Conservation (phyloP, 2,888 invertebrate genomes). For the Sarcophaga caerulescens region DNA sequence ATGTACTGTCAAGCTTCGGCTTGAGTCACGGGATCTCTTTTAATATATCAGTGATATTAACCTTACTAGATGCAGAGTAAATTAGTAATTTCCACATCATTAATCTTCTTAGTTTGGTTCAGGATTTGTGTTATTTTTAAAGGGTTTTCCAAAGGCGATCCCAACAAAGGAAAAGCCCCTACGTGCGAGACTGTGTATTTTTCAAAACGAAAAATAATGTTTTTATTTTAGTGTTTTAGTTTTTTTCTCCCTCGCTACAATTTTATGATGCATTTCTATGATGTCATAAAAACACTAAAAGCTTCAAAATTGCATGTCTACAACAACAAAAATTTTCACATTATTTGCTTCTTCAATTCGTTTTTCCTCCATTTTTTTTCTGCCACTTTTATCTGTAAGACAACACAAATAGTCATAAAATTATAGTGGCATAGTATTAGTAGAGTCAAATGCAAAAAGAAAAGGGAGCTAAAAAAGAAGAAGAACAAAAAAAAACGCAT, state of each 20-base stretch:
- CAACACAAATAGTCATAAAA: conserved; percentile 63
- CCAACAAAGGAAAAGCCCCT: too few relatives aligned
- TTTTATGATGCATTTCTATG: conserved; percentile 67
- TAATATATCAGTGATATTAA: too few relatives aligned
- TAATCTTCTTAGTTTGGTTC: too few relatives aligned
- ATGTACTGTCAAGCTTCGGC: too few relatives aligned
- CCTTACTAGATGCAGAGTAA: too few relatives aligned
- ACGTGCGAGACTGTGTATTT: too few relatives aligned
- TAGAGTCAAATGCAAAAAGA: conserved; percentile 21
- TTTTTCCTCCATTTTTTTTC: conserved; percentile 56
- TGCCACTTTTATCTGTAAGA: conserved; percentile 54
- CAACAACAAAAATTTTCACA: conserved; percentile 2
- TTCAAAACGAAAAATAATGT: background rate
- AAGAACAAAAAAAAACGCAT: background rate
- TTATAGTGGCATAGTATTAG: conserved; percentile 57
- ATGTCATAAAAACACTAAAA: conserved; percentile 67
- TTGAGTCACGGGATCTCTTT: too few relatives aligned
- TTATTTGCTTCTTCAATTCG: conserved; percentile 14
- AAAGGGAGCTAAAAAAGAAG: background rate
- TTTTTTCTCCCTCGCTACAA: background rate
- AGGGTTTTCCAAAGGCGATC: too few relatives aligned
- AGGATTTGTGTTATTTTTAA: too few relatives aligned
- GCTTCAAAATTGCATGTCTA: conserved; percentile 67
- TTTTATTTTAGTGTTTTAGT: conserved; percentile 14
- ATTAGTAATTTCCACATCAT: too few relatives aligned